Percentiles rank a stretch among this genome's conserved stretches.
Conservation (phyloP, 1,140 invertebrate genomes). For the Cepaea nemoralis region DNA sequence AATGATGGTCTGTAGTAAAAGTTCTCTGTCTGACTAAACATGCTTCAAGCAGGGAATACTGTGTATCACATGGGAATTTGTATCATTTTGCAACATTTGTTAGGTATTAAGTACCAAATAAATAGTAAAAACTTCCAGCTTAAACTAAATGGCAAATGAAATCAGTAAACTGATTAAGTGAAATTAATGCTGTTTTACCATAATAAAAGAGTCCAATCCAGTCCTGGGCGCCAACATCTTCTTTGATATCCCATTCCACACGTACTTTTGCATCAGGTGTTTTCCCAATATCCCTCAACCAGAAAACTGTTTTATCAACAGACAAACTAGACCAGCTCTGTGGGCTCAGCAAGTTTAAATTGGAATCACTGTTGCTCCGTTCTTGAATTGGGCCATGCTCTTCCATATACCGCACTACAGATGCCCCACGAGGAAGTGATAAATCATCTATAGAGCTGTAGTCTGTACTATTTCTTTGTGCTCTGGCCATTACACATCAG, state of each 20-base stretch:
- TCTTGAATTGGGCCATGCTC: slow-evolving; percentile 48
- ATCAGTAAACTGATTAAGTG: neutral
- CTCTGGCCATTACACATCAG: slow-evolving; percentile 48
- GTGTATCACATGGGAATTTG: no score
- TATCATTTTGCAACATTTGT: no score
- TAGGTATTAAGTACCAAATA: no score
- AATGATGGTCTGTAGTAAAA: no score
- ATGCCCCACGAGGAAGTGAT: slow-evolving; percentile 52
- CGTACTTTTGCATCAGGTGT: slow-evolving; percentile 50
- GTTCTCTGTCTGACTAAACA: no score
- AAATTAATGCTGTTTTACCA: slow-evolving; percentile 54
- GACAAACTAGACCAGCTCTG: slow-evolving; percentile 55
- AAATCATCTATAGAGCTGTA: slow-evolving; percentile 61
- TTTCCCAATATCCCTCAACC: slow-evolving; percentile 46
- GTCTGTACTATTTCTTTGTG: slow-evolving; percentile 42
- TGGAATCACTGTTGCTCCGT: slow-evolving; percentile 63
- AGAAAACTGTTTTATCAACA: slow-evolving; percentile 48
- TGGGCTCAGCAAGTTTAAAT: slow-evolving; percentile 51
- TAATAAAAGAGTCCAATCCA: slow-evolving; percentile 71
- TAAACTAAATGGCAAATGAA: neutral
- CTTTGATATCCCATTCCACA: slow-evolving; percentile 71
- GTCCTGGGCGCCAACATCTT: slow-evolving; percentile 68
- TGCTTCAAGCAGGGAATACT: no score
- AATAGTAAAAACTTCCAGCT: neutral
- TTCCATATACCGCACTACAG: slow-evolving; percentile 41